These are phyloP conservation scores for Entomyzon cyanotis DNA, from an alignment of 2,113 vertebrate species.

Conservation along the genomic window DNA sequence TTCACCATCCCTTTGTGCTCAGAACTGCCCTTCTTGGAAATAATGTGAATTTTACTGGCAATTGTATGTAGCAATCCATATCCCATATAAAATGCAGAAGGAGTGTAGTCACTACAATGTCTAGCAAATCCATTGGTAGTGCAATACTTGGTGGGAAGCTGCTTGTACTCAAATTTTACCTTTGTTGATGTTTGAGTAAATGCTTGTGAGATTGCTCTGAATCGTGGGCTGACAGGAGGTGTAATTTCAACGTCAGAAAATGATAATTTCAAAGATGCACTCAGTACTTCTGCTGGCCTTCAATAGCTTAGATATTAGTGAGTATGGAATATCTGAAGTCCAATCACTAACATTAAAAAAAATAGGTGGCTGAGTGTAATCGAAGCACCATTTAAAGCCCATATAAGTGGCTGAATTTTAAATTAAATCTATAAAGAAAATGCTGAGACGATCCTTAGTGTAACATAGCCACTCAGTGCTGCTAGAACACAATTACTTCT, in stretches of 20 bases:
- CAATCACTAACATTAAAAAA: background rate
- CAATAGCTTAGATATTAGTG: background rate
- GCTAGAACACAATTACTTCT: background rate
- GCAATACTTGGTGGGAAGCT: background rate
- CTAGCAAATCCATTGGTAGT: background rate
- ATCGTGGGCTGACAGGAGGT: background rate
- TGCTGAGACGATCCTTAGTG: background rate
- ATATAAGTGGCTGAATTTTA: background rate
- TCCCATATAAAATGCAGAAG: background rate
- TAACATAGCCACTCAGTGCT: background rate
- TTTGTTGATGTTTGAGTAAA: background rate
- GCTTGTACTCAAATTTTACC: background rate
- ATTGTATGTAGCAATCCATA: slow-evolving; percentile 1
- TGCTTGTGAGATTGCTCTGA: background rate
- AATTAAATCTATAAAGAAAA: background rate
- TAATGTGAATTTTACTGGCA: slow-evolving; percentile 1
- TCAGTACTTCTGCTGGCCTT: background rate
- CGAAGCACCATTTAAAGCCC: background rate
- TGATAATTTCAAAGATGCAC: background rate
- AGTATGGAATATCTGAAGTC: background rate
- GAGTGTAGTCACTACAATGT: background rate
- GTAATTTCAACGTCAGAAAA: background rate
- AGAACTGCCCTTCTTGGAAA: background rate
- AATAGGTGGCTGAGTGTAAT: background rate
- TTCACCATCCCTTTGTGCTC: background rate